Conservation (phyloP, 2,113 vertebrate species). For the Oreocharis arfaki region DNA sequence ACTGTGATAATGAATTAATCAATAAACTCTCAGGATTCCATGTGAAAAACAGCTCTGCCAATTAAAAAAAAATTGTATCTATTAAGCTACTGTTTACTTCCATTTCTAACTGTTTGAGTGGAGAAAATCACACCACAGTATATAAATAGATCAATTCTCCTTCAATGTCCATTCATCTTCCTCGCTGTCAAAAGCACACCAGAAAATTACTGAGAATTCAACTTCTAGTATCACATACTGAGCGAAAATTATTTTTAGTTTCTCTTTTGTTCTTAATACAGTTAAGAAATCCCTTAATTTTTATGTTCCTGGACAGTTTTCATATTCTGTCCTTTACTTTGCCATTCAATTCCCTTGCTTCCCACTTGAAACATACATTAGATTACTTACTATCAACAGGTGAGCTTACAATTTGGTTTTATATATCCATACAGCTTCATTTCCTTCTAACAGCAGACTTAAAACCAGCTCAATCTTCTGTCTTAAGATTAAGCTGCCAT, state of each 20-base stretch:
- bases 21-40: not conserved
- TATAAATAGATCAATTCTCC: not conserved
- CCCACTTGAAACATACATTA: not conserved
- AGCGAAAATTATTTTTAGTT: not conserved
- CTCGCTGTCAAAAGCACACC: not conserved
- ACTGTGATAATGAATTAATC: too few species aligned
- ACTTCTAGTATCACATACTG: not conserved
- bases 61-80: not conserved
- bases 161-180: not conserved
- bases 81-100: not conserved
- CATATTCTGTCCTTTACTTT: not conserved
- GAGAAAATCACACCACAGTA: not conserved
- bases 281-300: not conserved
- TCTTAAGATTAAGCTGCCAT: not conserved
- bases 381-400: not conserved
- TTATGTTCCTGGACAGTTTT: not conserved
- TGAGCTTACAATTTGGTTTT: not conserved
- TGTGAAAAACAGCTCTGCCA: not conserved
- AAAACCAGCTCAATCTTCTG: not conserved
- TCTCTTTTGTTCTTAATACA: not conserved
- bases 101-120: not conserved
- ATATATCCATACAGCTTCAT: not conserved
- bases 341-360: not conserved
- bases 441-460: too few species aligned
- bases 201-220: not conserved